Conservation (phyloP, 1,140 invertebrate species). For the Panagrolaimus sp. region DNA sequence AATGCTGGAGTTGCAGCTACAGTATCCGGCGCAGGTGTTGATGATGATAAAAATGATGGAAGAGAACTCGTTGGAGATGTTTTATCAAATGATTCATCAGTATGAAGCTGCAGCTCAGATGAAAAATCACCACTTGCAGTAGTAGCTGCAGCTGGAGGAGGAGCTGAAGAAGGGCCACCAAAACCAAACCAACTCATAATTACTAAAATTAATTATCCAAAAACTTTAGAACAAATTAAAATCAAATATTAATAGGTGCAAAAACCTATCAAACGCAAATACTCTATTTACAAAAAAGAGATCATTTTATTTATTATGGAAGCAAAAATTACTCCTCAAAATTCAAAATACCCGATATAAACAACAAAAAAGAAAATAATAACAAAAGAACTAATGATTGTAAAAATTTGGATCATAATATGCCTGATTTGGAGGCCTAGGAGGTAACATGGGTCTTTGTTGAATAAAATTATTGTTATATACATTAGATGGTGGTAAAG, state of each 20-base stretch:
- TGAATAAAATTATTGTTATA: neutral
- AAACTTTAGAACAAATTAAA: neutral
- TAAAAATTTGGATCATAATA: too few species aligned
- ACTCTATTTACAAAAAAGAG: too few species aligned
- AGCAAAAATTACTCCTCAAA: too few species aligned
- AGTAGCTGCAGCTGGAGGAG: neutral
- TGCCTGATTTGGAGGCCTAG: too few species aligned
- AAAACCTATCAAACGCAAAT: neutral
- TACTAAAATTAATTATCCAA: neutral
- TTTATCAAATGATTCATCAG: neutral
- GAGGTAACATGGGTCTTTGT: neutral
- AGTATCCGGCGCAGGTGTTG: neutral
- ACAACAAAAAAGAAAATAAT: neutral
- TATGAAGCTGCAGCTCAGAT: conserved; percentile 5
- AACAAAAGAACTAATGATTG: neutral
- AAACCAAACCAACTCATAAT: conserved; percentile 5
- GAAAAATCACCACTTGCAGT: neutral
- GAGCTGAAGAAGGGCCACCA: neutral
- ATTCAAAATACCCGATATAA: neutral
- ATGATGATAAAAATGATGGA: neutral
- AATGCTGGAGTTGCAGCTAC: neutral
- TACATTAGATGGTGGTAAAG: neutral
- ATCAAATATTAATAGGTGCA: neutral
- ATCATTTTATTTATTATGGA: too few species aligned
- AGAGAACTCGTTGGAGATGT: too few species aligned